Conservation (phyloP, 2,797 vertebrate genomes). For the Ispidina picta region DNA sequence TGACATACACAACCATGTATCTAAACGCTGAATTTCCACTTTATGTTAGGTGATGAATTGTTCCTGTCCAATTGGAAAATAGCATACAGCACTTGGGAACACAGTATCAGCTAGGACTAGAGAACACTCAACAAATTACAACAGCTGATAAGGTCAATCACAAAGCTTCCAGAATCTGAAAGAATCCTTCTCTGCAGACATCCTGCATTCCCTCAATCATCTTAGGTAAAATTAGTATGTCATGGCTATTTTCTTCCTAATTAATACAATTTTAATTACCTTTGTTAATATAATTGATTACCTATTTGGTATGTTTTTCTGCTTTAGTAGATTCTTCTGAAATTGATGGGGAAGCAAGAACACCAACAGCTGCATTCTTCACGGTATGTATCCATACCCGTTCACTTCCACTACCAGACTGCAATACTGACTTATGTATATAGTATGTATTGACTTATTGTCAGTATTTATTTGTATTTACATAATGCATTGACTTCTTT, state of each 20-base stretch:
- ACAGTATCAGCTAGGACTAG: not conserved
- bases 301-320: not conserved
- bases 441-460: too few relatives aligned
- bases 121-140: not conserved
- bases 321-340: not conserved
- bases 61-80: constrained; percentile 15
- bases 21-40: constrained; percentile 36
- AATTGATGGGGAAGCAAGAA: not conserved
- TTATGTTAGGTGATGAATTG: constrained; percentile 18
- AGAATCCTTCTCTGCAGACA: not conserved
- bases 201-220: not conserved
- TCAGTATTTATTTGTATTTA: too few relatives aligned
- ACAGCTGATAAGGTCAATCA: not conserved
- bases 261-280: not conserved
- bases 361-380: not conserved
- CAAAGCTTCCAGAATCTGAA: not conserved
- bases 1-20: constrained; percentile 48
- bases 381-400: not conserved
- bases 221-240: not conserved
- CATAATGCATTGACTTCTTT: not conserved
- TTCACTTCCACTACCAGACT: not conserved
- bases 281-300: not conserved
- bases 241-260: not conserved
- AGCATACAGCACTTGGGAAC: not conserved
- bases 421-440: too few relatives aligned